Percentiles rank a stretch among this genome's conserved stretches.
phyloP scores from a whole-genome alignment of 1,140 invertebrate species.

The Ruditapes philippinarum region DNA sequence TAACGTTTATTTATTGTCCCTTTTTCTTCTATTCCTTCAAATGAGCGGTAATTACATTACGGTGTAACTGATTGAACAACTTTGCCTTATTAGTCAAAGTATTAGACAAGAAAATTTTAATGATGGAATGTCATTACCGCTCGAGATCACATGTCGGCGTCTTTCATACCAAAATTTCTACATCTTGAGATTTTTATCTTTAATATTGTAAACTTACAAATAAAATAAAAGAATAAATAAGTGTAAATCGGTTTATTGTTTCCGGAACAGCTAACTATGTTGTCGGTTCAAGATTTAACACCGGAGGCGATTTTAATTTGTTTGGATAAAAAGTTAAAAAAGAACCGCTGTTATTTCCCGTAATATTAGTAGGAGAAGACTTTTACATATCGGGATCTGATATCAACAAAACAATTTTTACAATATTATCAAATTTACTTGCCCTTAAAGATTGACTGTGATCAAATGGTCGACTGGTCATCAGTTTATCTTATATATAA shows the following conservation, averaged over 20 bases:
- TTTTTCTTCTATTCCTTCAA: not conserved
- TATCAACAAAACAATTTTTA: slow-evolving; percentile 33
- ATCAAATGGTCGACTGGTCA: slow-evolving; percentile 2
- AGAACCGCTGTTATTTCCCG: slow-evolving; percentile 51
- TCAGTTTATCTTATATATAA: not conserved
- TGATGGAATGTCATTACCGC: not conserved
- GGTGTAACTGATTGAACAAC: not conserved
- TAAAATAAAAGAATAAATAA: slow-evolving; percentile 11
- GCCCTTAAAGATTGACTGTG: not conserved
- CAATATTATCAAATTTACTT: slow-evolving; percentile 40
- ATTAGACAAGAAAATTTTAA: not conserved
- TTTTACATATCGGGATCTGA: slow-evolving; percentile 14
- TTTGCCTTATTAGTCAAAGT: not conserved
- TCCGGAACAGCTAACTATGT: slow-evolving; percentile 8
- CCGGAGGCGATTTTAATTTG: slow-evolving; percentile 28
- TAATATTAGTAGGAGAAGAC: slow-evolving; percentile 1
- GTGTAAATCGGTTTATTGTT: slow-evolving; percentile 56
- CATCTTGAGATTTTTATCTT: slow-evolving; percentile 28
- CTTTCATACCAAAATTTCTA: not conserved
- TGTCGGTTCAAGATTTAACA: slow-evolving; percentile 12
- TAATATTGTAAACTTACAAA: slow-evolving; percentile 43
- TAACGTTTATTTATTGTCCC: not conserved
- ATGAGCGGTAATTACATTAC: not conserved
- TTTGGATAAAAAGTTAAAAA: slow-evolving; percentile 8
- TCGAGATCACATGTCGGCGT: not conserved